Evolutionary conservation across 2,797 vertebrate genomes (phyloP).

Genomic region (Sebastolobus altivelis): DNA sequence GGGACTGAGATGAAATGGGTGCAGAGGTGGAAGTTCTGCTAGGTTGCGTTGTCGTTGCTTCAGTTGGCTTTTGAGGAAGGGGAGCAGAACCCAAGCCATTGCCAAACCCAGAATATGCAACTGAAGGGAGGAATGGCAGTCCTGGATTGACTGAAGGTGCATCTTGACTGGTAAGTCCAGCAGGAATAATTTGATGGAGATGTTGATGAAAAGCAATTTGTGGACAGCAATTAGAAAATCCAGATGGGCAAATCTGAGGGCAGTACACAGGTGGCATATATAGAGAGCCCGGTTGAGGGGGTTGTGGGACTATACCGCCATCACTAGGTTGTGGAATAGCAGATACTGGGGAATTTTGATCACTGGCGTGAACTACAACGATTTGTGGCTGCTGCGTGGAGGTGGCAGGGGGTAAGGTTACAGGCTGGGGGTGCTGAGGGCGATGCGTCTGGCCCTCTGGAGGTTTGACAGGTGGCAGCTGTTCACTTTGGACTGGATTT

Average conservation of each 20-base stretch:
- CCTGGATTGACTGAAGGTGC: conserved; percentile 6
- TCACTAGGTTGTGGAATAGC: neutral
- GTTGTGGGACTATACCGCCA: neutral
- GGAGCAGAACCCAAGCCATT: neutral
- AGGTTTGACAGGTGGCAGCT: neutral
- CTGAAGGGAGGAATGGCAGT: conserved; percentile 5
- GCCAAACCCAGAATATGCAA: conserved; percentile 13
- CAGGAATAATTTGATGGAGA: conserved; percentile 65
- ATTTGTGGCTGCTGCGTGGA: conserved; percentile 3
- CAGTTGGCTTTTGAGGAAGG: neutral
- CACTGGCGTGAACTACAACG: neutral
- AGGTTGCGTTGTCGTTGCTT: neutral
- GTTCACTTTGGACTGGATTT: no score
- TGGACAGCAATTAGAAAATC: conserved; percentile 70
- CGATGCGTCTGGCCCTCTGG: neutral
- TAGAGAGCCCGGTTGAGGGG: neutral
- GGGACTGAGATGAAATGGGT: neutral
- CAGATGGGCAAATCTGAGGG: conserved; percentile 55
- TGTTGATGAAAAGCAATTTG: conserved; percentile 81
- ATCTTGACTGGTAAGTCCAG: conserved; percentile 3
- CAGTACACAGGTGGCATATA: conserved; percentile 40
- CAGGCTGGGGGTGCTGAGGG: conserved; percentile 3
- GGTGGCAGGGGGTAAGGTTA: neutral
- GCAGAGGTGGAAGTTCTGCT: neutral
- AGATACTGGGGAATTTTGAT: neutral